Conservation (phyloP, 1,140 invertebrate species). For the Apis florea region DNA sequence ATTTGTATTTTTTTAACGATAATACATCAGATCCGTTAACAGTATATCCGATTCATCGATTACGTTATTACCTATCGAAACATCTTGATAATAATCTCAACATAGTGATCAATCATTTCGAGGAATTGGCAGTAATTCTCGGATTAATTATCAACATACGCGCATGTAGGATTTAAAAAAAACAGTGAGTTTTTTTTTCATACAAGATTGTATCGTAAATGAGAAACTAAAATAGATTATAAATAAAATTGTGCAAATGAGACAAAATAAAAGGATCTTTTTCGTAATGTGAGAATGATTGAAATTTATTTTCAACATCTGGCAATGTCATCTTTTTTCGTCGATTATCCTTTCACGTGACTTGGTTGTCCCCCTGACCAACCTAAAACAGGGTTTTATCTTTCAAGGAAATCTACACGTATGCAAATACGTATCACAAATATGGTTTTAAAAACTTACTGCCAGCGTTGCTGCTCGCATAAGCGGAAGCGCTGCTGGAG, state of each 20-base stretch:
- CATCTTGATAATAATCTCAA: background rate
- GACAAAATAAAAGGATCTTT: background rate
- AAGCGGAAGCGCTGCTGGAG: slow-evolving; percentile 49
- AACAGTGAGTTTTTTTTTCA: background rate
- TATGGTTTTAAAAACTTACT: slow-evolving; percentile 19
- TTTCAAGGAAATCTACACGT: background rate
- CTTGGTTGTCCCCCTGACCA: background rate
- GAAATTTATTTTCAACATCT: background rate
- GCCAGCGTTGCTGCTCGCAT: slow-evolving; percentile 37
- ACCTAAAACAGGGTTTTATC: background rate
- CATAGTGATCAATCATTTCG: slow-evolving; percentile 3
- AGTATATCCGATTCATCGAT: background rate
- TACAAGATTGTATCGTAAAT: background rate
- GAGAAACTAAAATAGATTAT: slow-evolving; percentile 18
- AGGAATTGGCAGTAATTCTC: slow-evolving; percentile 11
- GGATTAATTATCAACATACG: background rate
- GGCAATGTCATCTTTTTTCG: background rate
- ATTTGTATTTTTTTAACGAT: background rate
- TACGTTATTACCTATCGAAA: slow-evolving; percentile 5
- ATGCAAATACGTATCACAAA: too few relatives aligned
- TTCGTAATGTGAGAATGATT: background rate
- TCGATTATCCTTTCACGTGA: slow-evolving; percentile 24
- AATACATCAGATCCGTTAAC: background rate
- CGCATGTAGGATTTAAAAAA: background rate
- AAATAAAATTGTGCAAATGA: background rate